Conservation (phyloP, 2,888 invertebrate species). For the Andricus curvator region DNA sequence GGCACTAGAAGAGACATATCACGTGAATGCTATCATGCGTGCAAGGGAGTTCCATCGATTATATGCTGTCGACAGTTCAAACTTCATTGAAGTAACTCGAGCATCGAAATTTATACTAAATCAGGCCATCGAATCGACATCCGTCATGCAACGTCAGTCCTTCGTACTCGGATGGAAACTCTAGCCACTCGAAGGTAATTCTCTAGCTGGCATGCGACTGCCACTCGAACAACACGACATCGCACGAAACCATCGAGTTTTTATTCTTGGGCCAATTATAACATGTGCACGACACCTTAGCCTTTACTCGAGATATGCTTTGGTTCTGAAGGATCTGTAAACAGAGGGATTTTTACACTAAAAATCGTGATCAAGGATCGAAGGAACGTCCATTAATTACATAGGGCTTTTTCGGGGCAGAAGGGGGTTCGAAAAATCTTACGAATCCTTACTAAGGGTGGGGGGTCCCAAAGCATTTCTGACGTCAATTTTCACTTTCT, state of each 20-base stretch:
- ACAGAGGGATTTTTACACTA: neutral
- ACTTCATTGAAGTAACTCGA: conserved; percentile 65
- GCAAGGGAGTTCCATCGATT: conserved; percentile 8
- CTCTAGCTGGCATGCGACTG: conserved; percentile 73
- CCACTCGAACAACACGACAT: conserved; percentile 70
- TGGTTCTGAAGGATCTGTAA: neutral
- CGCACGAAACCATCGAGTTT: conserved; percentile 55
- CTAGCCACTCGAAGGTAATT: conserved; percentile 73
- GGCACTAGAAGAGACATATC: neutral
- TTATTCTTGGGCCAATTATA: conserved; percentile 50
- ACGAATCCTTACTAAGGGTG: no score
- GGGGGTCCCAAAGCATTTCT: no score
- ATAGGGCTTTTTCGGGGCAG: no score
- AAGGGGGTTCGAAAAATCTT: no score
- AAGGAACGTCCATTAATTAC: no score
- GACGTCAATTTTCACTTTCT: no score
- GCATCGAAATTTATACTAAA: conserved; percentile 69
- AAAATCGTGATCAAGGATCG: neutral
- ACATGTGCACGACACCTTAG: conserved; percentile 47
- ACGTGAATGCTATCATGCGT: conserved; percentile 21
- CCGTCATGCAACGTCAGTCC: conserved; percentile 69
- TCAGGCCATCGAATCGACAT: conserved; percentile 75
- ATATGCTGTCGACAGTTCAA: conserved; percentile 47
- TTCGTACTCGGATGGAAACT: conserved; percentile 64
- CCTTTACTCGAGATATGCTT: conserved; percentile 42